These are phyloP conservation scores for Anoplophora glabripennis DNA, from an alignment of 1,140 invertebrate species.

Conservation along the genomic window DNA sequence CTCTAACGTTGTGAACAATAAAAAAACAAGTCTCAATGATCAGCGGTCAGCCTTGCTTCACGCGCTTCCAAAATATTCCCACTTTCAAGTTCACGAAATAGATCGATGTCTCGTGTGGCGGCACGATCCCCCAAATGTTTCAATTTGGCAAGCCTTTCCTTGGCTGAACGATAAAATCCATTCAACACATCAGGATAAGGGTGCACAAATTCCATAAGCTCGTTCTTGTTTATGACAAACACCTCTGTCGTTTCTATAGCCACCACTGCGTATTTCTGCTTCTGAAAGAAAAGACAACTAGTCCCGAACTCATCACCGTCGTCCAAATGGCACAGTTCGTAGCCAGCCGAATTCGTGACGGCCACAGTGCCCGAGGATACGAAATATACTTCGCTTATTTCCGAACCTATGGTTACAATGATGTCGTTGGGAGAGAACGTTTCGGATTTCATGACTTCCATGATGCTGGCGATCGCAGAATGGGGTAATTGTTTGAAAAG, in stretches of 20 bases:
- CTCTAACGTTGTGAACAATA: too few relatives aligned
- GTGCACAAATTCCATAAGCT: too few relatives aligned
- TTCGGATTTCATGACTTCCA: constrained; percentile 41
- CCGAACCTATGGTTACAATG: constrained; percentile 47
- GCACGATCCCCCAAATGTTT: too few relatives aligned
- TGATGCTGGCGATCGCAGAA: constrained; percentile 39
- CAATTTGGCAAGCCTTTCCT: too few relatives aligned
- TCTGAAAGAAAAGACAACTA: neutral
- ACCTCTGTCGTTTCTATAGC: constrained; percentile 28
- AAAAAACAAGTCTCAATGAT: too few relatives aligned
- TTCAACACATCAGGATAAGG: too few relatives aligned
- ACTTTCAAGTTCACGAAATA: too few relatives aligned
- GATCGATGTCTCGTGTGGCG: too few relatives aligned
- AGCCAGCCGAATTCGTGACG: constrained; percentile 26
- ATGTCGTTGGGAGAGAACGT: constrained; percentile 52
- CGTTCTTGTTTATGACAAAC: neutral
- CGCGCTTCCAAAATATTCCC: too few relatives aligned
- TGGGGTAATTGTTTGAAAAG: constrained; percentile 46
- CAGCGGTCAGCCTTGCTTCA: too few relatives aligned
- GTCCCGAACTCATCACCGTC: constrained; percentile 27
- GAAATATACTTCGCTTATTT: constrained; percentile 49
- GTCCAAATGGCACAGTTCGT: constrained; percentile 18
- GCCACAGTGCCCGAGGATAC: constrained; percentile 52
- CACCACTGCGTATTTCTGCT: neutral
- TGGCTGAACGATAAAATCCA: too few relatives aligned